Conservation (phyloP, 2,888 invertebrate genomes). For the Eurytoma californica region DNA sequence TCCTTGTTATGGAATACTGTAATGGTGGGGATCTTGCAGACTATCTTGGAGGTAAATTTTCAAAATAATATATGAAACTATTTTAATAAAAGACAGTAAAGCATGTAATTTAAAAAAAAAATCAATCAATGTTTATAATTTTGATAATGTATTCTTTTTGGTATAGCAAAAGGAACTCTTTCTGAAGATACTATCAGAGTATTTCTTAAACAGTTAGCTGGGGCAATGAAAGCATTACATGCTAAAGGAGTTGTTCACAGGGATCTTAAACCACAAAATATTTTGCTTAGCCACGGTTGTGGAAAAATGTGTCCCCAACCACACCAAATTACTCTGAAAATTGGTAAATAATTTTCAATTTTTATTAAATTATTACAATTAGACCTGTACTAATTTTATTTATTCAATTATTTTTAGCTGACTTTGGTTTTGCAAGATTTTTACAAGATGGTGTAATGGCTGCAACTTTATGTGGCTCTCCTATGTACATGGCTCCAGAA, state of each 20-base stretch:
- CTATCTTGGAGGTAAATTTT: conserved; percentile 86
- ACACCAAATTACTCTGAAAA: conserved; percentile 94
- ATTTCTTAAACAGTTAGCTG: conserved; percentile 96
- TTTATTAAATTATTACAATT: conserved; percentile 3
- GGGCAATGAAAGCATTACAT: conserved; percentile 97
- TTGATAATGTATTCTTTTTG: neutral
- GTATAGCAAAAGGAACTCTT: conserved; percentile 89
- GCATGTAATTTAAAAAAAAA: neutral
- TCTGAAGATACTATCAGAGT: conserved; percentile 97
- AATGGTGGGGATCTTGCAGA: conserved; percentile 99
- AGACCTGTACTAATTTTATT: neutral
- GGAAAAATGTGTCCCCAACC: conserved; percentile 83
- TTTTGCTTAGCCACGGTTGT: conserved; percentile 91
- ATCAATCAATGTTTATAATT: conserved; percentile 1
- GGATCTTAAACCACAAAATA: conserved; percentile 99
- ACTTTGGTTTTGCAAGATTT: conserved; percentile 99
- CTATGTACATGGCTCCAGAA: conserved; percentile 99
- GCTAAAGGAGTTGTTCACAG: conserved; percentile 98
- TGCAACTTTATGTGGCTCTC: conserved; percentile 98
- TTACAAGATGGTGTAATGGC: conserved; percentile 99
- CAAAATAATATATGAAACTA: neutral
- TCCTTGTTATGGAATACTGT: conserved; percentile 99
- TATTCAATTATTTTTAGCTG: conserved; percentile 79
- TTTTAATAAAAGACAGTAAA: neutral
- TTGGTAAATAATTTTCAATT: conserved; percentile 79